These are phyloP conservation scores for Liodrosophila aerea DNA, from an alignment of 2,888 invertebrate species.

Conservation along the genomic window DNA sequence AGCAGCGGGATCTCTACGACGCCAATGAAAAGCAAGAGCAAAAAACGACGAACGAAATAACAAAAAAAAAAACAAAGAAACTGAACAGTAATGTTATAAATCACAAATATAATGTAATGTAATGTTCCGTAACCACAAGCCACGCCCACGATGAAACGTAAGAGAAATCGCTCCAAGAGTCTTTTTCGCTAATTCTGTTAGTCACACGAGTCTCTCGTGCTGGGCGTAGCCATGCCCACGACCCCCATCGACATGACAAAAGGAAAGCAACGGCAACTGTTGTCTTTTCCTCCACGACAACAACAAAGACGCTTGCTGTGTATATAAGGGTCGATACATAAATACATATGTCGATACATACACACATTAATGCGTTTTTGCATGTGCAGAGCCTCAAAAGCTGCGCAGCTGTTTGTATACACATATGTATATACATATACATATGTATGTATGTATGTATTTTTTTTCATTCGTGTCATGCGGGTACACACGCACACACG, in stretches of 20 bases:
- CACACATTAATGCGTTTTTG: no score
- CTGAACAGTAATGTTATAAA: constrained; percentile 73
- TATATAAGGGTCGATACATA: no score
- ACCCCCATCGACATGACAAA: no score
- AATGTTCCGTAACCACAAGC: constrained; percentile 60
- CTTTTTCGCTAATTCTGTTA: no score
- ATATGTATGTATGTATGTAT: constrained; percentile 1
- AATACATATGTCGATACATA: no score
- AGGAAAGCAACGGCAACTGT: no score
- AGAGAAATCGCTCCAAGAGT: constrained; percentile 59
- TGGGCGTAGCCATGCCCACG: no score
- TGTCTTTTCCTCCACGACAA: constrained; percentile 9
- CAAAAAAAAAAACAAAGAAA: constrained; percentile 51
- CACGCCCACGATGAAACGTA: constrained; percentile 64
- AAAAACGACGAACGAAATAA: constrained; percentile 43
- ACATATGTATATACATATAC: constrained; percentile 1
- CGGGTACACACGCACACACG: constrained; percentile 13
- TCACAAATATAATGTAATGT: constrained; percentile 56
- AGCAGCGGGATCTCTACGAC: constrained; percentile 62
- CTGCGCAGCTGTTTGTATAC: constrained; percentile 13
- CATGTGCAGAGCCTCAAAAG: no score
- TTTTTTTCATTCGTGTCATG: constrained; percentile 36
- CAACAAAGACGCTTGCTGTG: no score
- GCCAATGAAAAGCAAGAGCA: constrained; percentile 55
- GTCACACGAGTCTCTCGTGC: no score